These are phyloP conservation scores for Myripristis jacobus DNA, from an alignment of 2,797 vertebrate genomes.

Conservation along the genomic window DNA sequence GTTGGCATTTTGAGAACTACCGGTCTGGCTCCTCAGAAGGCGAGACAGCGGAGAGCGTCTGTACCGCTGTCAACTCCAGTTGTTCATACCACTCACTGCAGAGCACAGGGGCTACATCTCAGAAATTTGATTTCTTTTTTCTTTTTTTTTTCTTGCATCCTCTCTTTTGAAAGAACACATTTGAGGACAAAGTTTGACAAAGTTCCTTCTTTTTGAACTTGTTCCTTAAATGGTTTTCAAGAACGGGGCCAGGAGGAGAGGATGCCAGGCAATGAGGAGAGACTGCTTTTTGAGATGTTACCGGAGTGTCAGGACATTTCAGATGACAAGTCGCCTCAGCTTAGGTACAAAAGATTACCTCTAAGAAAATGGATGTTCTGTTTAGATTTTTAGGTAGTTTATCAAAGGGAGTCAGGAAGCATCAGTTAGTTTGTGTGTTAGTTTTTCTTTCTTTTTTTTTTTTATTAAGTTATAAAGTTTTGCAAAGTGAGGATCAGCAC, in stretches of 20 bases:
- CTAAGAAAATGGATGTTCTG: slow-evolving; percentile 40
- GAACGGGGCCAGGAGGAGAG: slow-evolving; percentile 30
- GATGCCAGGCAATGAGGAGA: slow-evolving; percentile 13
- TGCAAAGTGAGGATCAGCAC: slow-evolving; percentile 42
- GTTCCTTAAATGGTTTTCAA: slow-evolving; percentile 17
- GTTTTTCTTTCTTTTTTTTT: slow-evolving; percentile 33
- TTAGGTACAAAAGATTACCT: slow-evolving; percentile 60
- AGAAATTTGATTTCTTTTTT: slow-evolving; percentile 31
- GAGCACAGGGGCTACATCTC: slow-evolving; percentile 46
- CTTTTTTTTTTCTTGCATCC: slow-evolving; percentile 32
- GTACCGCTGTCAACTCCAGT: slow-evolving; percentile 12
- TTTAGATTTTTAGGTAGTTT: slow-evolving; percentile 60
- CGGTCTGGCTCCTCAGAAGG: slow-evolving; percentile 45
- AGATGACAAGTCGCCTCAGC: slow-evolving; percentile 35
- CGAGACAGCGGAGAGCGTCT: slow-evolving; percentile 21
- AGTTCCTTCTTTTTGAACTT: slow-evolving; percentile 30
- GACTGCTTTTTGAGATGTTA: slow-evolving; percentile 26
- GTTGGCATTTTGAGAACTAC: slow-evolving; percentile 51
- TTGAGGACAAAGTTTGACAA: slow-evolving; percentile 22
- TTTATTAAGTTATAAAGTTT: slow-evolving; percentile 54
- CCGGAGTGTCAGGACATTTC: slow-evolving; percentile 37
- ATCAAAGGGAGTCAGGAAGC: slow-evolving; percentile 38
- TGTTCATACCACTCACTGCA: slow-evolving; percentile 22
- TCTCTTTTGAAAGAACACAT: slow-evolving; percentile 41
- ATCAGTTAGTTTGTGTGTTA: slow-evolving; percentile 39